Percentiles rank a stretch among this genome's conserved stretches.
Conservation (phyloP, 2,113 vertebrate species). For the Syrmaticus mikado region DNA sequence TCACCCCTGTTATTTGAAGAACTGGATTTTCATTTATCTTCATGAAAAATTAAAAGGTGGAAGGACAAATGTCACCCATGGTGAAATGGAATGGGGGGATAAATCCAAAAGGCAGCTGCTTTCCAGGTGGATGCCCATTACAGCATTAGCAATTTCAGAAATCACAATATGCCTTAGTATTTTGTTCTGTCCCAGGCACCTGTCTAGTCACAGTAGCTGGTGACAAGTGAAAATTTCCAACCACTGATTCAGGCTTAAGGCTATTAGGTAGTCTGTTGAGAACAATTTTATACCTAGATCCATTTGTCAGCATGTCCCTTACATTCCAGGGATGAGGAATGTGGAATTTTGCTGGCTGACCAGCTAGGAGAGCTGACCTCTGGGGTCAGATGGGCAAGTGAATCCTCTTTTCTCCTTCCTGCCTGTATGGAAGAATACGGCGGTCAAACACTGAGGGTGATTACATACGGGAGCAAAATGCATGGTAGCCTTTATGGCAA, state of each 20-base stretch:
- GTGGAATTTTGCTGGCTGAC: constrained; percentile 77
- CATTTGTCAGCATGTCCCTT: constrained; percentile 66
- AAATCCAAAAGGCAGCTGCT: not conserved
- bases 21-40: not conserved
- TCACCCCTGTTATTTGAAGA: not conserved
- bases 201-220: constrained; percentile 74
- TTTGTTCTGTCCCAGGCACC: constrained; percentile 66
- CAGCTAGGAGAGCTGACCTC: constrained; percentile 76
- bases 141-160: constrained; percentile 80
- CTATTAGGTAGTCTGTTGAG: constrained; percentile 64
- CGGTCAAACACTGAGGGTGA: constrained; percentile 78
- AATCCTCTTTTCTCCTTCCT: constrained; percentile 82
- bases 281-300: constrained; percentile 54
- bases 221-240: constrained; percentile 79
- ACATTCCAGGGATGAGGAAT: constrained; percentile 83
- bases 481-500: not conserved
- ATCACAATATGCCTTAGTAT: constrained; percentile 72
- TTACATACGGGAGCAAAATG: constrained; percentile 69
- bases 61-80: not conserved
- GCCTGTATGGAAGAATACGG: constrained; percentile 80
- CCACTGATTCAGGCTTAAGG: constrained; percentile 73
- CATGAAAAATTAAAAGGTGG: not conserved
- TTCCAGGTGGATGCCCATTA: constrained; percentile 77
- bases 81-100: not conserved
- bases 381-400: constrained; percentile 82